Conservation (phyloP, 2,113 vertebrate species). For the Apodemus sylvaticus region DNA sequence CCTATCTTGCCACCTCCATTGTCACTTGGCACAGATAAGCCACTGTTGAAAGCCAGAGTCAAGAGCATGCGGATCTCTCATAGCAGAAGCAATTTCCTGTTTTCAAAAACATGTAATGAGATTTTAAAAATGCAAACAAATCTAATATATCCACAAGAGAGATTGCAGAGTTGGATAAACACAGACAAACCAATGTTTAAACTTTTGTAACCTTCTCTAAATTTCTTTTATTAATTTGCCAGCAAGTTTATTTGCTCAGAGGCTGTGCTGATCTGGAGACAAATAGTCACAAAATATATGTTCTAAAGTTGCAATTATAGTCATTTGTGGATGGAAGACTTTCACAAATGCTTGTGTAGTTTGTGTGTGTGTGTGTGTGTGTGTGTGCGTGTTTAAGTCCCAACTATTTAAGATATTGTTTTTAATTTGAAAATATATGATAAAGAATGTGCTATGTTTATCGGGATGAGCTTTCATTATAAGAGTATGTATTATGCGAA, state of each 20-base stretch:
- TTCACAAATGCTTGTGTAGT: not conserved
- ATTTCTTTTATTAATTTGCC: constrained; percentile 63
- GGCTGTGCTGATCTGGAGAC: not conserved
- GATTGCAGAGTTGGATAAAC: constrained; percentile 74
- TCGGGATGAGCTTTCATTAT: not conserved
- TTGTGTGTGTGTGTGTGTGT: not conserved
- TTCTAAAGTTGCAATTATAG: not conserved
- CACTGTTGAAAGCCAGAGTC: constrained; percentile 57
- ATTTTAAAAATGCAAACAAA: constrained; percentile 73
- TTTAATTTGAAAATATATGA: constrained; percentile 22
- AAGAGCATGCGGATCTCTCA: constrained; percentile 66
- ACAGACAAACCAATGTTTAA: constrained; percentile 67
- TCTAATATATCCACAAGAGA: constrained; percentile 72
- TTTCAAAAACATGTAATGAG: constrained; percentile 79
- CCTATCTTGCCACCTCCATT: constrained; percentile 36
- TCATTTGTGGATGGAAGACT: not conserved
- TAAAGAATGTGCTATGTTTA: not conserved
- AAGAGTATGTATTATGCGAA: not conserved
- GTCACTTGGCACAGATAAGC: constrained; percentile 19
- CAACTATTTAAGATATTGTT: not conserved
- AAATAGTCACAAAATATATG: constrained; percentile 24
- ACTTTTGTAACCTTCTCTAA: constrained; percentile 61
- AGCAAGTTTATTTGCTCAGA: not conserved
- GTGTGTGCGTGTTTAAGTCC: not conserved
- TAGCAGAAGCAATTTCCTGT: constrained; percentile 80